Evolutionary conservation across 2,113 vertebrate genomes (phyloP).

Genomic region (Taurulus bubalis): DNA sequence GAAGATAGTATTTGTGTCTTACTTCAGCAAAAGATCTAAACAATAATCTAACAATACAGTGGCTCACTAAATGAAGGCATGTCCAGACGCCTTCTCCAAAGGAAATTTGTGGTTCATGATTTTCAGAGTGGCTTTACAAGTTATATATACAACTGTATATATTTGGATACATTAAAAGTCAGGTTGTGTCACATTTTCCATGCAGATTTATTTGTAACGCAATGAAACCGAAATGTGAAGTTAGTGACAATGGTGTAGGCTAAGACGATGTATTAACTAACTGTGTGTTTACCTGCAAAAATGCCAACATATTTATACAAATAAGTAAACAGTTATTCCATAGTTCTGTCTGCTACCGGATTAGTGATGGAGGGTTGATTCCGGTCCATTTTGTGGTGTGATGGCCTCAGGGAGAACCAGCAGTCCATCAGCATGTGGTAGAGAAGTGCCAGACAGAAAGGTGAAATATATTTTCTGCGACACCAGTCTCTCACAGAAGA

Average conservation of each 20-base stretch:
- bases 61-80: background rate
- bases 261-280: no score
- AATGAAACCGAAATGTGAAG: background rate
- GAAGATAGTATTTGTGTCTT: no score
- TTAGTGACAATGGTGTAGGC: background rate
- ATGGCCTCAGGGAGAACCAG: slow-evolving; percentile 36
- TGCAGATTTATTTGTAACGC: background rate
- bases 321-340: no score
- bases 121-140: background rate
- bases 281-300: background rate
- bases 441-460: slow-evolving; percentile 46
- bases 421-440: slow-evolving; percentile 18
- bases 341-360: background rate
- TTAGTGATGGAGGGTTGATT: background rate
- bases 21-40: no score
- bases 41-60: background rate
- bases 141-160: no score
- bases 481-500: background rate
- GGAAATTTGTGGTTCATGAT: background rate
- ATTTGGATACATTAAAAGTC: background rate
- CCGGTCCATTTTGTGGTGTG: slow-evolving; percentile 13
- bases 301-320: background rate
- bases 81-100: background rate
- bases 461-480: slow-evolving; percentile 33
- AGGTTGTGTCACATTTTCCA: background rate